Conservation (phyloP, 2,888 invertebrate genomes). For the Clusia tigrina region DNA sequence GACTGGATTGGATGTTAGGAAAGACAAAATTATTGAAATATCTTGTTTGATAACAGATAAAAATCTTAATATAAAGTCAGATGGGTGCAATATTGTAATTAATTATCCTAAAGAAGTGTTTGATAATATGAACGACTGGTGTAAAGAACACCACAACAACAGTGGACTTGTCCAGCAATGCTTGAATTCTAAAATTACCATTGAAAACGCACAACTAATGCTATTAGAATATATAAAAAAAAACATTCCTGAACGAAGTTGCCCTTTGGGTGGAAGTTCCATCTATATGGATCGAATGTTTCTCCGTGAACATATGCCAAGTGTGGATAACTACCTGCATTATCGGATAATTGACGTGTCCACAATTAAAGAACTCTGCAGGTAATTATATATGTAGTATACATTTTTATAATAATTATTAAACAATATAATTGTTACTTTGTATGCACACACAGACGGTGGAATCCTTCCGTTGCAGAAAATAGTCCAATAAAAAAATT, state of each 20-base stretch:
- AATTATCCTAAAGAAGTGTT: slow-evolving; percentile 78
- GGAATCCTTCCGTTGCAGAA: slow-evolving; percentile 73
- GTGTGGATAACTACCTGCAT: slow-evolving; percentile 79
- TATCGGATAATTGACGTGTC: slow-evolving; percentile 94
- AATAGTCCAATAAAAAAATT: slow-evolving; percentile 71
- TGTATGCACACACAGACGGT: too few relatives aligned
- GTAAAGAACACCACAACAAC: slow-evolving; percentile 82
- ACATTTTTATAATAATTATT: too few relatives aligned
- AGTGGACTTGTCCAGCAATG: slow-evolving; percentile 81
- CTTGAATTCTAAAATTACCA: slow-evolving; percentile 71
- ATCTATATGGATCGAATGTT: slow-evolving; percentile 88
- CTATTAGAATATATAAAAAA: slow-evolving; percentile 77
- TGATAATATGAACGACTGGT: slow-evolving; percentile 85
- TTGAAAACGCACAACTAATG: slow-evolving; percentile 74
- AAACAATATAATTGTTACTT: too few relatives aligned
- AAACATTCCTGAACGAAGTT: slow-evolving; percentile 67
- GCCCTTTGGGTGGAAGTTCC: slow-evolving; percentile 87
- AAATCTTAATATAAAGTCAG: slow-evolving; percentile 77
- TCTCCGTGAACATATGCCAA: slow-evolving; percentile 80
- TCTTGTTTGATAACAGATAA: slow-evolving; percentile 88
- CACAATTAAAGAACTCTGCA: slow-evolving; percentile 84
- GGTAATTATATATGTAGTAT: too few relatives aligned
- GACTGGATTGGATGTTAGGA: slow-evolving; percentile 84
- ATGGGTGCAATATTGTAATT: slow-evolving; percentile 79
- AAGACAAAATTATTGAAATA: slow-evolving; percentile 85